These are phyloP conservation scores for Acrocera orbiculus DNA, from an alignment of 2,888 invertebrate species.

Conservation along the genomic window DNA sequence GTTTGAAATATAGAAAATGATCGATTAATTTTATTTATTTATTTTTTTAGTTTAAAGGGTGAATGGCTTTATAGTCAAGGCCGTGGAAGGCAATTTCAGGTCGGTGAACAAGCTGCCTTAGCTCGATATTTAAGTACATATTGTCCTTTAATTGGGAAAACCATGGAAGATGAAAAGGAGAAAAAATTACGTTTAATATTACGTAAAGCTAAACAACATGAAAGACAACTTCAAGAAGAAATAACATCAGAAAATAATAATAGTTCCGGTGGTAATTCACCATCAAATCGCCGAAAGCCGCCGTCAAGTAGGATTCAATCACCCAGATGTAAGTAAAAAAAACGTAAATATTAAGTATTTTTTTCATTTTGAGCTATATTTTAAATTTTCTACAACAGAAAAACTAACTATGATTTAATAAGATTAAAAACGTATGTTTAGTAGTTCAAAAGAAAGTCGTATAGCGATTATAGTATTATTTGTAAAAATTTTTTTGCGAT, in stretches of 20 bases:
- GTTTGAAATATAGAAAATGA: slow-evolving; percentile 2
- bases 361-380: no score
- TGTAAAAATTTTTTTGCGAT: no score
- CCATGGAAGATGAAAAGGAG: slow-evolving; percentile 69
- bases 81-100: slow-evolving; percentile 68
- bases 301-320: slow-evolving; percentile 31
- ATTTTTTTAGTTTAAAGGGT: slow-evolving; percentile 55
- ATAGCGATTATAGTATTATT: no score
- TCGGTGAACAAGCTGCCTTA: slow-evolving; percentile 67
- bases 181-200: slow-evolving; percentile 69
- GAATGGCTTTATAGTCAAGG: slow-evolving; percentile 95
- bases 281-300: slow-evolving; percentile 26
- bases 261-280: slow-evolving; percentile 28
- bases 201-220: slow-evolving; percentile 81
- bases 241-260: slow-evolving; percentile 32
- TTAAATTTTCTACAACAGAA: no score
- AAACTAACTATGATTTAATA: no score
- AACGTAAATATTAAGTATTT: no score
- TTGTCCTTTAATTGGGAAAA: slow-evolving; percentile 69
- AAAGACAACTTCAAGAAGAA: slow-evolving; percentile 62
- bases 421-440: no score
- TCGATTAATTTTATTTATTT: neutral
- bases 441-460: no score
- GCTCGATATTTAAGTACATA: slow-evolving; percentile 67
- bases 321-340: slow-evolving; percentile 24